Percentiles rank a stretch among this genome's conserved stretches.
These are phyloP conservation scores for Eudasyphora cyanicolor DNA, from an alignment of 2,888 invertebrate genomes.

Conservation along the genomic window DNA sequence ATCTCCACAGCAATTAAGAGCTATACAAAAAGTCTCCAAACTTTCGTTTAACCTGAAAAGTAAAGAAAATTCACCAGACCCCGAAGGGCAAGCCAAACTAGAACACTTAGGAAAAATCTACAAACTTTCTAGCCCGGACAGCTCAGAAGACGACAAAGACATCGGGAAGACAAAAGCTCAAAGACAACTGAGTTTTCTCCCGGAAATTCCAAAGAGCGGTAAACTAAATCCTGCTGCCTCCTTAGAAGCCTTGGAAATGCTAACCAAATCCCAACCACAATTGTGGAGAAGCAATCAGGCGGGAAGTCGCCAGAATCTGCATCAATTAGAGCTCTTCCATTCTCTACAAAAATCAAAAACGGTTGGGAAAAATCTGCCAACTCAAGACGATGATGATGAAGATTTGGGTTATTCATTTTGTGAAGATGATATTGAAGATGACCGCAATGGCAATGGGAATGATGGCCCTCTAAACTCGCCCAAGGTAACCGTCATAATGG, in stretches of 20 bases:
- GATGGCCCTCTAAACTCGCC: constrained; percentile 61
- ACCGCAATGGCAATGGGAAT: constrained; percentile 52
- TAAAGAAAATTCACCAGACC: neutral
- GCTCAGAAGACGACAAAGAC: neutral
- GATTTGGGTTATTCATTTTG: constrained; percentile 75
- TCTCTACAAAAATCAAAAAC: constrained; percentile 59
- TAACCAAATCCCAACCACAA: constrained; percentile 74
- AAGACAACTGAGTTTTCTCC: neutral
- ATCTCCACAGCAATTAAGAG: neutral
- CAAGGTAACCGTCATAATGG: constrained; percentile 67
- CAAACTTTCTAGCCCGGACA: neutral
- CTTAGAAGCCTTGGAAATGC: constrained; percentile 73
- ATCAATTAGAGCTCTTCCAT: constrained; percentile 70
- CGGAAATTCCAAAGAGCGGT: constrained; percentile 19
- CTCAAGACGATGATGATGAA: constrained; percentile 71
- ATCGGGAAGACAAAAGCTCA: neutral
- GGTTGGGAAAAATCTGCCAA: neutral
- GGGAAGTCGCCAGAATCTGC: constrained; percentile 68
- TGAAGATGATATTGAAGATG: constrained; percentile 70
- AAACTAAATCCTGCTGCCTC: constrained; percentile 75
- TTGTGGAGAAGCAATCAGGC: constrained; percentile 69
- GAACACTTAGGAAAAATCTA: constrained; percentile 45
- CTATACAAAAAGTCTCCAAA: neutral
- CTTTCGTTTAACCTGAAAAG: neutral
- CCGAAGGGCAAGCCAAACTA: neutral